Evolutionary conservation across 1,140 invertebrate genomes (phyloP).

Genomic region (Neodiprion fabricii): DNA sequence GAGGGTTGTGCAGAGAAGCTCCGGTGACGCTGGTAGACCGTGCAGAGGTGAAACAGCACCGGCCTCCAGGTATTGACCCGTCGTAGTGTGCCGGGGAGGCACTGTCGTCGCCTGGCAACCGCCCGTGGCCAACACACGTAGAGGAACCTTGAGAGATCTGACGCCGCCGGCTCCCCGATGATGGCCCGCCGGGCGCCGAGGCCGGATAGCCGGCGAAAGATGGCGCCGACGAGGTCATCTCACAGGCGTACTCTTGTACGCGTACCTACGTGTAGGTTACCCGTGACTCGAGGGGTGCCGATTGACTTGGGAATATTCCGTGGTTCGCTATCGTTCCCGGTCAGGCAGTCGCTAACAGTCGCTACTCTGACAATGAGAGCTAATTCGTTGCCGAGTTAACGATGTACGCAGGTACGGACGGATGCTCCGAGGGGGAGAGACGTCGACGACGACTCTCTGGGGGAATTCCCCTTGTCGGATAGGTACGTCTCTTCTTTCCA

Average conservation of each 20-base stretch:
- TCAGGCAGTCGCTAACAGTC: background rate
- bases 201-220: background rate
- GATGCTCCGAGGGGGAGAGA: no score
- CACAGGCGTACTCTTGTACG: background rate
- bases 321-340: background rate
- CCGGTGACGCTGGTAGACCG: constrained; percentile 34
- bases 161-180: constrained; percentile 35
- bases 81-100: constrained; percentile 31
- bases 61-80: constrained; percentile 54
- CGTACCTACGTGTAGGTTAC: background rate
- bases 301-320: background rate
- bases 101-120: constrained; percentile 49
- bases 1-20: constrained; percentile 21
- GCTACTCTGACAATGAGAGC: background rate
- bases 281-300: background rate
- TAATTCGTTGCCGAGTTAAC: background rate
- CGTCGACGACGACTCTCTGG: no score
- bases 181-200: no score
- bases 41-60: constrained; percentile 45
- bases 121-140: constrained; percentile 57
- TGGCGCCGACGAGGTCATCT: constrained; percentile 9
- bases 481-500: no score
- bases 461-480: no score
- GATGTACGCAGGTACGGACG: no score
- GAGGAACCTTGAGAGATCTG: constrained; percentile 54